Percentiles rank a stretch among this genome's conserved stretches.
These are phyloP conservation scores for Neuroscelio doddi DNA, from an alignment of 2,888 invertebrate genomes.

Conservation along the genomic window DNA sequence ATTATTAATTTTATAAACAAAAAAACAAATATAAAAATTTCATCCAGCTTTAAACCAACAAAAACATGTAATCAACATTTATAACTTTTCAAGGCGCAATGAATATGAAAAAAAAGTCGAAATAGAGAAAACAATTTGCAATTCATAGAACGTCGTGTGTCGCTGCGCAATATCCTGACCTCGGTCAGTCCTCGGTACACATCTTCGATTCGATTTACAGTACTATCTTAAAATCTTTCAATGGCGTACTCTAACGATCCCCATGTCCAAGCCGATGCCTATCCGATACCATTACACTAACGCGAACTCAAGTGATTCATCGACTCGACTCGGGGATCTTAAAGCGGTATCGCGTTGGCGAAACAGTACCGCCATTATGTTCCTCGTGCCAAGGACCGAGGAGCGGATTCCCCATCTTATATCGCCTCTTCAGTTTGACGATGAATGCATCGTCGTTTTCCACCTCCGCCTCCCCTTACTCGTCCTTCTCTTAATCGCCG, in stretches of 20 bases:
- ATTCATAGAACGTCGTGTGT: constrained; percentile 29
- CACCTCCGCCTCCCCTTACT: constrained; percentile 37
- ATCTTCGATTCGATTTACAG: constrained; percentile 38
- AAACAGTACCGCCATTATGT: constrained; percentile 58
- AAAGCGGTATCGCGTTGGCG: constrained; percentile 56
- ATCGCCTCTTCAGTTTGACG: constrained; percentile 44
- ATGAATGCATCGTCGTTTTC: constrained; percentile 47
- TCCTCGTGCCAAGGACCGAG: constrained; percentile 42
- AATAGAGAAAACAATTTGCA: constrained; percentile 25
- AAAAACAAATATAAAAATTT: no score
- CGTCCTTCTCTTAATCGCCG: constrained; percentile 39
- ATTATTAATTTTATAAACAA: no score
- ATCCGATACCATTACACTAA: constrained; percentile 57
- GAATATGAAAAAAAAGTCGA: neutral
- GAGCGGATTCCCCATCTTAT: constrained; percentile 39
- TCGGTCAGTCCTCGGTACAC: constrained; percentile 32
- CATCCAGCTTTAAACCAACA: no score
- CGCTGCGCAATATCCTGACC: constrained; percentile 34
- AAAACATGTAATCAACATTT: no score
- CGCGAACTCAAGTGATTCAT: constrained; percentile 57
- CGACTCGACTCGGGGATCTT: constrained; percentile 46
- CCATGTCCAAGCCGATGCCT: constrained; percentile 55
- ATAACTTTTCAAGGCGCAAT: no score
- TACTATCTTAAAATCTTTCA: constrained; percentile 37
- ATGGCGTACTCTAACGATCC: constrained; percentile 53